Evolutionary conservation across 2,888 invertebrate genomes (phyloP), one percentile per base, ranked within the genome.

Genomic region (Hemithea aestivaria): DNA sequence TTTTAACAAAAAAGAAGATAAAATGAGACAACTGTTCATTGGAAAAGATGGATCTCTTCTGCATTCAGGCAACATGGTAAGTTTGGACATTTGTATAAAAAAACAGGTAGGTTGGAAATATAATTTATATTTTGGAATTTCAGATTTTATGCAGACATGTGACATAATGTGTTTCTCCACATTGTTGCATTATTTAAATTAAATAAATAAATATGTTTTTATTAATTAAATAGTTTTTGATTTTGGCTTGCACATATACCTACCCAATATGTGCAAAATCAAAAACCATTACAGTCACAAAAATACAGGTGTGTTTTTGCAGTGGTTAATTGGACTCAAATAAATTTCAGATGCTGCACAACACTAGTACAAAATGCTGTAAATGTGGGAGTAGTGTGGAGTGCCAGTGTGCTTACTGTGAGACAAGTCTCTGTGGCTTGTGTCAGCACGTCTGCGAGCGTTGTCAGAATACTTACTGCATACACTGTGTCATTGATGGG

Each of bases 21-120:
- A 66, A 44, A 67, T 76, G 71, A 87, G 78, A 50, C 85, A 87
- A 48, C 50, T 87, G 22, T 71, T 73, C 39, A 78, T 87, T 42
- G 69, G 75, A 2, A 78, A 70, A 48, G 65, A 84, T 46, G 83
- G 85, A 2, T 53, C 59, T 21, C 67, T 85, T n/a, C 39, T 63
- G 30, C 69, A 68, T 50, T 61, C 71, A 21, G 73, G 73, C 22
- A 60, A 47, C 44, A 45, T 75, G 65, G 84, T 82, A 59, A 60
- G 46, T 21, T 20, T 22, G 16, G 2, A 4, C 21, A n/a, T 30
- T 22, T 9, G 9, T 6, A 16, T 16, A 16, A 16, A 16, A 16
- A 16, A 4, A 16, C 16, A 16, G 5, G 16, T 16, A 16, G n/a
- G 16, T 16, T 2, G 16, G 16, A 16, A 2, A 16, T 16, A n/a